phyloP scores from a whole-genome alignment of 2,888 invertebrate species.

The Cotesia congregata region DNA sequence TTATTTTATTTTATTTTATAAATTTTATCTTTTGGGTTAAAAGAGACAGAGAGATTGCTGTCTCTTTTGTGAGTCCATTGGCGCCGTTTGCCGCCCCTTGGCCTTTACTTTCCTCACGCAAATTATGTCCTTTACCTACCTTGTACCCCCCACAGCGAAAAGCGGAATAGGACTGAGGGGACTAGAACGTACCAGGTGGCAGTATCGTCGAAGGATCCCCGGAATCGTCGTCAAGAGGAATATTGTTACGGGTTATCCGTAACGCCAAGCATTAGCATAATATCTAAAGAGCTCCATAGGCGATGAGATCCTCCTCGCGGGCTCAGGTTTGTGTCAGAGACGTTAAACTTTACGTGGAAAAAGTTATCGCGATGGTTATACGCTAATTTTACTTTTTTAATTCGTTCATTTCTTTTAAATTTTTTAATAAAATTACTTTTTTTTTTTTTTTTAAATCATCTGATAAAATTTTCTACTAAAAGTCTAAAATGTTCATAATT shows the following conservation, averaged over 20 bases:
- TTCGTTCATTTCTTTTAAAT: too few species aligned
- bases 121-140: constrained; percentile 29
- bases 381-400: too few species aligned
- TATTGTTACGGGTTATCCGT: constrained; percentile 37
- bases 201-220: constrained; percentile 44
- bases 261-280: constrained; percentile 55
- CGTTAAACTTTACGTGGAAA: too few species aligned
- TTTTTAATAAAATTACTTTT: too few species aligned
- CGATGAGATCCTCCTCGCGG: constrained; percentile 2
- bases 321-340: neutral
- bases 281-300: constrained; percentile 40
- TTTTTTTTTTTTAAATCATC: too few species aligned
- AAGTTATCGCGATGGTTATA: too few species aligned
- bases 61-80: too few species aligned
- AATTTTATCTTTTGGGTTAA: neutral
- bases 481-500: too few species aligned
- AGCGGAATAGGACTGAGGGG: too few species aligned
- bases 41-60: neutral
- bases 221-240: constrained; percentile 33
- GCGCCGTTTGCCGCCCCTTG: too few species aligned
- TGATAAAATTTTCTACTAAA: too few species aligned
- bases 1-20: neutral
- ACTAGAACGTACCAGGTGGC: constrained; percentile 52
- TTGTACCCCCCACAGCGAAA: neutral
- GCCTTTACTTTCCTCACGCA: constrained; percentile 10